Evolutionary conservation across 2,888 invertebrate species (phyloP), one percentile per base, ranked within the genome.

Genomic region (Strigamia crassipes): DNA sequence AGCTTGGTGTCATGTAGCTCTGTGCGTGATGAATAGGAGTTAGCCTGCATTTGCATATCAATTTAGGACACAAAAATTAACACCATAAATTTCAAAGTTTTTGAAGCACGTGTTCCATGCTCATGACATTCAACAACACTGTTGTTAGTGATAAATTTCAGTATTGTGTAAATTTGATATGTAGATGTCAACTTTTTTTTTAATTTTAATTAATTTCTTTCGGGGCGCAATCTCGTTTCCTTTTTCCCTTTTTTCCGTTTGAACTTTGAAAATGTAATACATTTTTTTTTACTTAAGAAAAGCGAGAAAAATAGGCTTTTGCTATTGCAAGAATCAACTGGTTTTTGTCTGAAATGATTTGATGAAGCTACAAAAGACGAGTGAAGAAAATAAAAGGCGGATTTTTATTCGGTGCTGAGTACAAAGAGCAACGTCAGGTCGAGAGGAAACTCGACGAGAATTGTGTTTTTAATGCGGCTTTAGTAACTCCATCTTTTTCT

Each of bases 1-100:
- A 27, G 10, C 73, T 73, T 73, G 73, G 73, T 73, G 73, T 73
- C 73, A 73, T 73, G 31, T 27, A 73, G 31, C 31, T 73, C 73
- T 73, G 73, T 73, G 73, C 31, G 73, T 73, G 73, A 73, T 73
- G 73, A 73, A 73, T 73, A 73, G 73, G 73, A 73, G 73, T 73
- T 73, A 73, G 73, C 73, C 73, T 73, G 73, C 73, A 73, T 73
- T 73, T 73, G 73, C 73, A 73, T 73, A 73, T 73, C 73, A 73
- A 73, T 73, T 73, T 73, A 31, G 73, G 73, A 73, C 73, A 73
- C 31, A 73, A 73, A 73, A 73, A 73, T 73, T 73, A 73, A 73
- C 73, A 73, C 73, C 31, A 73, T 73, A 73, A 73, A 73, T 73
- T 73, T 27, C 27, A 73, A 73, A 73, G 27, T 73, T 73, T 73